Conservation (phyloP, 1,140 invertebrate species). For the Lutraria rhynchaena region DNA sequence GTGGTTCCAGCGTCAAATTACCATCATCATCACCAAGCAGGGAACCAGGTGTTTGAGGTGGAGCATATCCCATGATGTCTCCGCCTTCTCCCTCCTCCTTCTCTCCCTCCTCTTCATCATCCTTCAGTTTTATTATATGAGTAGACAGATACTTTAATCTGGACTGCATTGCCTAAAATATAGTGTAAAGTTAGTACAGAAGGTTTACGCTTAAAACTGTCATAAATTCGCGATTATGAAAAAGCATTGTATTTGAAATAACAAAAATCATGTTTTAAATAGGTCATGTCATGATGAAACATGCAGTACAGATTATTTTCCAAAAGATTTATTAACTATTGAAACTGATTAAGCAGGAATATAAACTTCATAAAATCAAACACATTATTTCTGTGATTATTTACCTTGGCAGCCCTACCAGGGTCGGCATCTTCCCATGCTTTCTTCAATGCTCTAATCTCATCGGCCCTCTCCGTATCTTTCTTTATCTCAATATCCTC, state of each 20-base stretch:
- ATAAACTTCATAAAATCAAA: no score
- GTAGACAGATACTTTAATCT: conserved; percentile 78
- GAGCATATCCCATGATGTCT: conserved; percentile 29
- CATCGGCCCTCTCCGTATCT: conserved; percentile 81
- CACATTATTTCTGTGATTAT: no score
- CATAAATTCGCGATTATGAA: no score
- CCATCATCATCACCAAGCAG: conserved; percentile 69
- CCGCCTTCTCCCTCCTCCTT: conserved; percentile 62
- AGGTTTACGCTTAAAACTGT: no score
- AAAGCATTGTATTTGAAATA: no score
- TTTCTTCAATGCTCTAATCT: conserved; percentile 81
- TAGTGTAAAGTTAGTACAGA: not conserved
- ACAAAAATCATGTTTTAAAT: no score
- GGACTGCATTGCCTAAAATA: conserved; percentile 77
- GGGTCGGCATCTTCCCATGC: conserved; percentile 82
- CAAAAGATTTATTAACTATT: no score
- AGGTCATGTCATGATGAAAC: no score
- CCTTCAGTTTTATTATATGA: conserved; percentile 76
- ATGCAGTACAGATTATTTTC: no score
- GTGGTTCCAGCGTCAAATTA: conserved; percentile 75
- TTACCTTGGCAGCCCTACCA: conserved; percentile 80
- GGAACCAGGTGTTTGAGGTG: conserved; percentile 69
- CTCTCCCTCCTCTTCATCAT: conserved; percentile 65
- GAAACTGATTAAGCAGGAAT: no score
- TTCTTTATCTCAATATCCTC: conserved; percentile 82